Evolutionary conservation across 2,888 invertebrate genomes (phyloP).

Genomic region (Drosophila maculinotata): DNA sequence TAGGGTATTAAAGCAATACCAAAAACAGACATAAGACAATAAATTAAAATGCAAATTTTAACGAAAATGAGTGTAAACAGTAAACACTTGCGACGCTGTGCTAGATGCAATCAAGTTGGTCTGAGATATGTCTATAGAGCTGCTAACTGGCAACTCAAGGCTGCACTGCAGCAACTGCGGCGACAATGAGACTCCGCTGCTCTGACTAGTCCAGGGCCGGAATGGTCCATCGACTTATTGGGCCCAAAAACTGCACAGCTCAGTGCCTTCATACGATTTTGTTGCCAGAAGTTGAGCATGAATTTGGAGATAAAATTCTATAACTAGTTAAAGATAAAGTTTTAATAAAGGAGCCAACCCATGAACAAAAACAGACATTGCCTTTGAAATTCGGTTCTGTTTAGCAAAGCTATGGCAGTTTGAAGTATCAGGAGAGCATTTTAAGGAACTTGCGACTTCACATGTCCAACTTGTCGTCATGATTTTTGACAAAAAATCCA

Average conservation of each 20-base stretch:
- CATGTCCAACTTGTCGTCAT: no score
- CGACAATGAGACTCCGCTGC: constrained; percentile 48
- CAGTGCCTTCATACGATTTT: no score
- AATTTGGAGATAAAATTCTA: no score
- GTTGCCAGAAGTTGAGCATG: neutral
- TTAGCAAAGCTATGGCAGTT: no score
- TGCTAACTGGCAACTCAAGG: constrained; percentile 45
- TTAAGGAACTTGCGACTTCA: no score
- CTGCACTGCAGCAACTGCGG: constrained; percentile 37
- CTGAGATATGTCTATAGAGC: constrained; percentile 35
- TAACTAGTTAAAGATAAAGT: no score
- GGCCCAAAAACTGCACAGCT: neutral
- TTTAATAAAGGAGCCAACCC: no score
- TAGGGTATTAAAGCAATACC: constrained; percentile 22
- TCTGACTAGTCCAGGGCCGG: constrained; percentile 33
- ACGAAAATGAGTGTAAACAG: constrained; percentile 63
- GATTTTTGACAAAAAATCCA: no score
- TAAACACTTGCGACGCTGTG: constrained; percentile 44
- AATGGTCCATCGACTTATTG: neutral
- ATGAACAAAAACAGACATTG: no score
- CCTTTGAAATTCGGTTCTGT: no score
- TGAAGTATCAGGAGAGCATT: no score
- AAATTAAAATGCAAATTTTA: constrained; percentile 78
- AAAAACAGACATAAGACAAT: constrained; percentile 38
- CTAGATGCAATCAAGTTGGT: constrained; percentile 26